Conservation (phyloP, 2,113 vertebrate species). For the Empidonax traillii region DNA sequence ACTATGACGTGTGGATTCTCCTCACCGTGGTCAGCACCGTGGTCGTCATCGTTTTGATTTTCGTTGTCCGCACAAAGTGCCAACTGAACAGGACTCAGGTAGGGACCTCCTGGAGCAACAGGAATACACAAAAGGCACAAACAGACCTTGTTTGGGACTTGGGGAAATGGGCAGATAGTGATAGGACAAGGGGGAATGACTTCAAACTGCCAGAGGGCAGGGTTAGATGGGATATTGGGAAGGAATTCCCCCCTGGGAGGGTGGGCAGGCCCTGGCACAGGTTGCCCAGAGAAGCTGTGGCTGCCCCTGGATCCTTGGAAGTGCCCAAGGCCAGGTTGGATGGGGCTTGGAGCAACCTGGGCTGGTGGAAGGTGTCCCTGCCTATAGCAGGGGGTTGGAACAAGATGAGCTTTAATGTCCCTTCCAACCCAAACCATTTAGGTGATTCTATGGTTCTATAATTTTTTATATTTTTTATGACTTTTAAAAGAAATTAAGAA, state of each 20-base stretch:
- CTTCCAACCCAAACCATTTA: not conserved
- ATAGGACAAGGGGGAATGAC: not conserved
- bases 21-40: constrained; percentile 89
- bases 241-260: not conserved
- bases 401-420: not conserved
- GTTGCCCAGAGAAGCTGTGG: not conserved
- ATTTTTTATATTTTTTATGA: not conserved
- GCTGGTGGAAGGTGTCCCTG: not conserved
- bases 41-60: constrained; percentile 84
- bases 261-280: not conserved
- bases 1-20: constrained; percentile 93
- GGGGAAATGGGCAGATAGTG: not conserved
- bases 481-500: not conserved
- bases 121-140: not conserved
- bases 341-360: not conserved
- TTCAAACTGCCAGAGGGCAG: not conserved
- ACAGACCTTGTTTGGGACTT: not conserved
- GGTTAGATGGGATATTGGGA: not conserved
- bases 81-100: constrained; percentile 86
- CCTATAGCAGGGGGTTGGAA: not conserved
- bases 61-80: constrained; percentile 86
- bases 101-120: not conserved
- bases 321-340: not conserved
- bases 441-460: not conserved
- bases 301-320: not conserved